phyloP scores from a whole-genome alignment of 2,797 vertebrate genomes.

The Carduelis carduelis region DNA sequence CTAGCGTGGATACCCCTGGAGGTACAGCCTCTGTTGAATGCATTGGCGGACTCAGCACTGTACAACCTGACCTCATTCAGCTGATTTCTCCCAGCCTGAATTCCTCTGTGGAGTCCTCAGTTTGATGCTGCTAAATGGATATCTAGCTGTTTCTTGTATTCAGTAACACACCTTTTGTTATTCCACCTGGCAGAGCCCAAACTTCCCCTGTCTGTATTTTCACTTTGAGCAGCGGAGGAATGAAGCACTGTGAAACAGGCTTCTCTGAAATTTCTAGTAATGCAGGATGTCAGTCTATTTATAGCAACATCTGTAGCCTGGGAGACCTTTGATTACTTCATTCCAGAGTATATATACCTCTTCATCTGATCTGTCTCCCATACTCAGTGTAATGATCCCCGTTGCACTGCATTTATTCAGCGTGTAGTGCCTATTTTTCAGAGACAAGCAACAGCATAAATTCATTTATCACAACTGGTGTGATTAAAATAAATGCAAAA shows the following conservation, averaged over 20 bases:
- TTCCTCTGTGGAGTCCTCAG: neutral
- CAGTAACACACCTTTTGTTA: neutral
- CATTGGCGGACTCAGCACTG: neutral
- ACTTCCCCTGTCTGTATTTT: neutral
- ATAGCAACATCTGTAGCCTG: neutral
- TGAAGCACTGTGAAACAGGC: neutral
- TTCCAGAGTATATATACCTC: neutral
- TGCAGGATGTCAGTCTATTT: neutral
- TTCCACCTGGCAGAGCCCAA: neutral
- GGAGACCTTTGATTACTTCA: neutral
- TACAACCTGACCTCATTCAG: neutral
- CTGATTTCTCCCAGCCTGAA: neutral
- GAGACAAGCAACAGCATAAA: neutral
- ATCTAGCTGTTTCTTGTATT: neutral
- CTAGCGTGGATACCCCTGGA: neutral
- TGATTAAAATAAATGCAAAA: neutral
- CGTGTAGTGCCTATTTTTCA: neutral
- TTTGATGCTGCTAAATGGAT: neutral
- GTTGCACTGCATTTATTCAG: neutral
- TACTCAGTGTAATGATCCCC: neutral
- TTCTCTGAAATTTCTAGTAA: neutral
- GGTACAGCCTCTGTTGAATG: fast-evolving
- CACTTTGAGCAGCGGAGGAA: neutral
- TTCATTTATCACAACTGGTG: neutral
- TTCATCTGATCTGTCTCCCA: neutral